These are phyloP conservation scores for Antheraea assamensis DNA, from an alignment of 2,888 invertebrate species.

Conservation along the genomic window DNA sequence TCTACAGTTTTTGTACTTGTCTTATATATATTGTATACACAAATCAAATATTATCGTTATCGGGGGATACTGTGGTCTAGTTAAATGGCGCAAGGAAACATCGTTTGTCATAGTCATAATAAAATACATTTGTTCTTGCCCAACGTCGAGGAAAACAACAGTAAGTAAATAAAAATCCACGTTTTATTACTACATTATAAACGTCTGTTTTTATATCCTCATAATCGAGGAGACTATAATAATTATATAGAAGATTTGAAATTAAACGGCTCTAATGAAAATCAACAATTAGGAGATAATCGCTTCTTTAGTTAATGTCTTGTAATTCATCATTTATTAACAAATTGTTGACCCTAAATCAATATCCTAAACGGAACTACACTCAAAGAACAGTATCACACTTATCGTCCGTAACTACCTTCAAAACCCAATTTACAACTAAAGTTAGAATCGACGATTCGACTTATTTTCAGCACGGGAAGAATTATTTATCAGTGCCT, in stretches of 20 bases:
- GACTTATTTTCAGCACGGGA: too few species aligned
- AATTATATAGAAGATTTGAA: neutral
- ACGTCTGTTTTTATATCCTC: neutral
- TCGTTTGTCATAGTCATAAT: constrained; percentile 8
- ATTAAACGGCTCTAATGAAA: neutral
- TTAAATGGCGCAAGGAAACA: neutral
- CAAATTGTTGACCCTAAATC: neutral
- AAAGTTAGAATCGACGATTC: too few species aligned
- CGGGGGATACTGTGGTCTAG: neutral
- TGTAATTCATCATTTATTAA: too few species aligned
- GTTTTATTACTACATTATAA: neutral
- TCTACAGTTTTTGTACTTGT: too few species aligned
- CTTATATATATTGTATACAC: neutral
- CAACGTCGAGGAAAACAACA: constrained; percentile 1
- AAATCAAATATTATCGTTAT: neutral
- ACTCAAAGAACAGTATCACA: neutral
- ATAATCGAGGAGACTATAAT: neutral
- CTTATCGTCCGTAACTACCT: neutral
- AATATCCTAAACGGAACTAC: neutral
- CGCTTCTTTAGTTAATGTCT: neutral
- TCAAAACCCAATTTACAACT: neutral
- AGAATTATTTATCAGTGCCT: too few species aligned
- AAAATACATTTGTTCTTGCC: neutral
- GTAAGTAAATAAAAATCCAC: neutral
- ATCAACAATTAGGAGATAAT: neutral